These are phyloP conservation scores for Elegia similella DNA, from an alignment of 2,888 invertebrate species.

Conservation along the genomic window DNA sequence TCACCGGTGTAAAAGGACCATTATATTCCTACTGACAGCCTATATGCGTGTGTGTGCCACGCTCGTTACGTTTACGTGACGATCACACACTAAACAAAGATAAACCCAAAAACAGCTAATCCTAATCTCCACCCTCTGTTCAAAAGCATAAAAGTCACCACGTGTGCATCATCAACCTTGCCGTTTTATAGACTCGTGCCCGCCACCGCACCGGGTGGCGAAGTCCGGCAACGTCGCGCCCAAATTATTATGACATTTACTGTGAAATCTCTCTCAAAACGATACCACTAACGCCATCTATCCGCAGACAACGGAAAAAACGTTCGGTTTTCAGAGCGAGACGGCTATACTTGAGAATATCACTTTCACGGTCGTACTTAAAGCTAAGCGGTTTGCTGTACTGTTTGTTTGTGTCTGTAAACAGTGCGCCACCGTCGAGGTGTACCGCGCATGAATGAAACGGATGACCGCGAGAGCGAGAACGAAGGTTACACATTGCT, in stretches of 20 bases:
- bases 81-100: constrained; percentile 65
- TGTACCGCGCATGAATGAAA: constrained; percentile 82
- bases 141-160: constrained; percentile 38
- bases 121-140: constrained; percentile 47
- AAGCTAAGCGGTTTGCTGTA: constrained; percentile 82
- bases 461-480: constrained; percentile 69
- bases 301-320: constrained; percentile 42
- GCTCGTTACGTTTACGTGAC: constrained; percentile 78
- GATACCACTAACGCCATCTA: constrained; percentile 74
- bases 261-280: constrained; percentile 52
- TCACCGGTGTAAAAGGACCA: constrained; percentile 32
- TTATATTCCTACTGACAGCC: constrained; percentile 80
- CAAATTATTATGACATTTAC: constrained; percentile 77
- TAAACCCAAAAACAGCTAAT: constrained; percentile 42
- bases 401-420: constrained; percentile 82
- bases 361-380: constrained; percentile 81
- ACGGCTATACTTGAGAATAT: constrained; percentile 76
- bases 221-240: constrained; percentile 80
- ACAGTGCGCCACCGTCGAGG: constrained; percentile 74
- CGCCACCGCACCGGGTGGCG: constrained; percentile 73
- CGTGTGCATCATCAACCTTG: constrained; percentile 46
- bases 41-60: constrained; percentile 72
- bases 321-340: constrained; percentile 70
- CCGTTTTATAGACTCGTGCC: constrained; percentile 62
- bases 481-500: constrained; percentile 35